These are phyloP conservation scores for Cercopithecus mitis DNA, from an alignment of 2,797 vertebrate species.

Conservation along the genomic window DNA sequence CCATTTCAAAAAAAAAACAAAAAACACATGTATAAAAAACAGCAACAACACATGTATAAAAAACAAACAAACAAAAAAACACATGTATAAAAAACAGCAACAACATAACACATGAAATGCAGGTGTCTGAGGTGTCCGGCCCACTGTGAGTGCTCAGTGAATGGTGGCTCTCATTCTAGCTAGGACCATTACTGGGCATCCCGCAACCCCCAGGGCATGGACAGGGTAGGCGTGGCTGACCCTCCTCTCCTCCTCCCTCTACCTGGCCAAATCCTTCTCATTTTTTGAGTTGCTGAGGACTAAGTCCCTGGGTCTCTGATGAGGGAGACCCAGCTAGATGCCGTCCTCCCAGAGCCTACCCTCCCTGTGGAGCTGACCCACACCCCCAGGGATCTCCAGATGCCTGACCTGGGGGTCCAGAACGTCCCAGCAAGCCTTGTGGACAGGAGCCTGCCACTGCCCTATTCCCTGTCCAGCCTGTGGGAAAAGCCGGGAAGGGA, in stretches of 20 bases:
- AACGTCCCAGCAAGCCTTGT: neutral
- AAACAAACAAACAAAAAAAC: no score
- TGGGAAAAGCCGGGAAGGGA: neutral
- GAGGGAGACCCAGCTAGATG: fast-evolving
- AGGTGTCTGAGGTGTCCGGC: no score
- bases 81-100: no score
- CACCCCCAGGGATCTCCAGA: neutral
- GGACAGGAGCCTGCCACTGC: neutral
- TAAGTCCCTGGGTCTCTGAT: neutral
- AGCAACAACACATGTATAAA: no score
- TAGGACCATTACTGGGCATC: fast-evolving
- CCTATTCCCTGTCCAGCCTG: neutral
- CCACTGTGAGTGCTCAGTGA: fast-evolving
- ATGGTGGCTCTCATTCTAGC: neutral
- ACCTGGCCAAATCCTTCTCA: neutral
- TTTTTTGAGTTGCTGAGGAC: neutral
- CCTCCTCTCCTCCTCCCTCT: neutral
- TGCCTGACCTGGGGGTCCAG: neutral
- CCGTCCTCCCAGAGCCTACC: neutral
- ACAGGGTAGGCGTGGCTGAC: neutral
- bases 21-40: no score
- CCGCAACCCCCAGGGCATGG: neutral
- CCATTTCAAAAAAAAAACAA: no score
- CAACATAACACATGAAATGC: no score
- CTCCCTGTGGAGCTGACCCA: neutral